Evolutionary conservation across 2,113 vertebrate genomes (phyloP), one percentile per base, ranked within the genome.

Genomic region (Enhydra lutris): DNA sequence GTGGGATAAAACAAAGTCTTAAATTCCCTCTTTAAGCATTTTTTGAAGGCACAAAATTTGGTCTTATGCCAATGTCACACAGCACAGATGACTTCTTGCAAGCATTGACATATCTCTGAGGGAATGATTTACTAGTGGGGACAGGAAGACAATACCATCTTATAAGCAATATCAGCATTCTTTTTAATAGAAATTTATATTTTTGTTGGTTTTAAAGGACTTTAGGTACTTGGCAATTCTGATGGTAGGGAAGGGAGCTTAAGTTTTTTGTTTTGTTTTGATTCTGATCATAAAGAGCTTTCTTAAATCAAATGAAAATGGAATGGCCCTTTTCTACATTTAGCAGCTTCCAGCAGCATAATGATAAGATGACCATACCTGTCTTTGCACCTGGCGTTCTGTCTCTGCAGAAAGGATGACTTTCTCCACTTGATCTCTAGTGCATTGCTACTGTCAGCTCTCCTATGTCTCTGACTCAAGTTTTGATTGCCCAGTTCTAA

Each of bases 161-260:
- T 92, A 29, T 78, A 84, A 97, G 47, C 59, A 92, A 55, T 10
- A 8, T 73, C 42, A 59, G 82, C 42, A 69, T 57, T 67, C 45
- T 89, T 93, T n/a, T 89, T 78, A 67, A 65, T 20, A 79, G 90
- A 15, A 71, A 90, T 76, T 84, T 78, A 50, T 5, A 26, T 71
- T 89, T 92, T 63, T 91, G 17, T 88, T 91, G 18, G 52, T 95
- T 96, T 96, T 91, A 57, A 86, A 85, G 71, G 17, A 93, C 86
- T 82, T 17, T 36, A 26, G 15, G 31, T 91, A 52, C n/a, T 94
- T 93, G 73, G 74, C 24, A 69, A 39, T 74, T 97, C 13, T 78
- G 50, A 84, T 86, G 45, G 23, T 71, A 87, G n/a, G 15, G 50
- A 97, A 86, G 69, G 36, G 11, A 94, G 42, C 29, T 69, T 84